These are phyloP conservation scores for Molossus molossus DNA, from an alignment of 2,797 vertebrate species.

Conservation along the genomic window DNA sequence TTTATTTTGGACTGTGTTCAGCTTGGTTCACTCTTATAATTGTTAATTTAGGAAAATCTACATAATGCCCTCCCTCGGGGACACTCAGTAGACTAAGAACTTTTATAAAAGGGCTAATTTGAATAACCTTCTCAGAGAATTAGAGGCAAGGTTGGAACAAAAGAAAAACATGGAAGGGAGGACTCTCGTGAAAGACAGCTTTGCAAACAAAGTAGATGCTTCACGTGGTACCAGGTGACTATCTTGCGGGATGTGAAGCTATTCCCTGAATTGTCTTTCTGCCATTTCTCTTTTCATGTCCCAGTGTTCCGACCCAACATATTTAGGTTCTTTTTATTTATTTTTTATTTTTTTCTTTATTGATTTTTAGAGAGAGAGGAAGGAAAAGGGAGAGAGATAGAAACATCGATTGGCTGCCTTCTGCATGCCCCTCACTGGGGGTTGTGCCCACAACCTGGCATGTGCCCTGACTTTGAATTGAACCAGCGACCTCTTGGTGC, in stretches of 20 bases:
- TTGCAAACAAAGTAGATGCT: background rate
- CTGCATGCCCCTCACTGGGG: no score
- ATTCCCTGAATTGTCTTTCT: background rate
- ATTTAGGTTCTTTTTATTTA: background rate
- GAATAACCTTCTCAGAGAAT: slow-evolving; percentile 57
- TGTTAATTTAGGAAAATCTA: slow-evolving; percentile 62
- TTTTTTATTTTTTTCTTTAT: no score
- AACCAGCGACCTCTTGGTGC: no score
- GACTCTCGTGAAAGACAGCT: background rate
- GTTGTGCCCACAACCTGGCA: no score
- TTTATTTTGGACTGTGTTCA: slow-evolving; percentile 15
- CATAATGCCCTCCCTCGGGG: slow-evolving; percentile 21
- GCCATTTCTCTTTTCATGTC: background rate
- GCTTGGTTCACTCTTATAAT: slow-evolving; percentile 34
- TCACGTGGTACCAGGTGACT: background rate
- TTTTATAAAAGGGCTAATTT: slow-evolving; percentile 14
- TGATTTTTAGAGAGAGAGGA: no score
- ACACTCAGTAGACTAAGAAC: slow-evolving; percentile 16
- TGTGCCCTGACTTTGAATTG: no score
- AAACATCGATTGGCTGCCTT: no score
- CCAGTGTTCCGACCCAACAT: background rate
- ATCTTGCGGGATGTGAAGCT: background rate
- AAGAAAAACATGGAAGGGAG: background rate
- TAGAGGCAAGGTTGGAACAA: background rate
- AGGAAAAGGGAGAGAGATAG: no score